A percentile compares a stretch with the other conserved stretches of the same genome.
These are phyloP conservation scores for Chitala chitala DNA, from an alignment of 2,113 vertebrate species.

Conservation along the genomic window DNA sequence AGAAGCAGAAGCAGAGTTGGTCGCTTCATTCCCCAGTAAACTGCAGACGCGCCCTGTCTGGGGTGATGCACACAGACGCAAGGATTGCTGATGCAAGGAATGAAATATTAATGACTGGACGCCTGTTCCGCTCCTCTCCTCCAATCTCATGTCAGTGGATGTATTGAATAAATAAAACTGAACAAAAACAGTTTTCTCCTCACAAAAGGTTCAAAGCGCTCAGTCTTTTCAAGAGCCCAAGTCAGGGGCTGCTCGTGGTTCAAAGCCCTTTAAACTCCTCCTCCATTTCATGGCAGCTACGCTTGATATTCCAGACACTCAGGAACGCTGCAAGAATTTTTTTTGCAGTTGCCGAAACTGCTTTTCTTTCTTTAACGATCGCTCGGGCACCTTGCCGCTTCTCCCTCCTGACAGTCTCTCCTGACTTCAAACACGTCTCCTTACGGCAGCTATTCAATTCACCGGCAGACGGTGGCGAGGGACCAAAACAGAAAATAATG, in stretches of 20 bases:
- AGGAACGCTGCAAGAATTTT: no score
- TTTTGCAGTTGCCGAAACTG: no score
- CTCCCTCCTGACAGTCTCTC: no score
- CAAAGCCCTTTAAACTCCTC: background rate
- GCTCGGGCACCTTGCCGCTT: no score
- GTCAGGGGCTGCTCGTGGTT: background rate
- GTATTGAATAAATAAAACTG: background rate
- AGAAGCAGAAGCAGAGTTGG: no score
- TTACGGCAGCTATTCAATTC: no score
- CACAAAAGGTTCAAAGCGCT: conserved; percentile 9
- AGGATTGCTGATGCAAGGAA: background rate
- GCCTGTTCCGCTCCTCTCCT: background rate
- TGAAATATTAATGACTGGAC: background rate
- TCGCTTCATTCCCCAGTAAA: background rate
- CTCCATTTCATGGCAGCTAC: background rate
- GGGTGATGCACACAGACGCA: background rate
- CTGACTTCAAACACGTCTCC: no score
- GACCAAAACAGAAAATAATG: no score
- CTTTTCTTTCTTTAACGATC: no score
- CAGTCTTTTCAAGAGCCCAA: background rate
- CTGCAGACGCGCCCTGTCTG: background rate
- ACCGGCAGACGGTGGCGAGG: no score
- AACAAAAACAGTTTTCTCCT: background rate
- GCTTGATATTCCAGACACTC: background rate
- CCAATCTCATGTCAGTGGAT: background rate